phyloP scores from a whole-genome alignment of 1,140 invertebrate species.

The Orchestia grillus region DNA sequence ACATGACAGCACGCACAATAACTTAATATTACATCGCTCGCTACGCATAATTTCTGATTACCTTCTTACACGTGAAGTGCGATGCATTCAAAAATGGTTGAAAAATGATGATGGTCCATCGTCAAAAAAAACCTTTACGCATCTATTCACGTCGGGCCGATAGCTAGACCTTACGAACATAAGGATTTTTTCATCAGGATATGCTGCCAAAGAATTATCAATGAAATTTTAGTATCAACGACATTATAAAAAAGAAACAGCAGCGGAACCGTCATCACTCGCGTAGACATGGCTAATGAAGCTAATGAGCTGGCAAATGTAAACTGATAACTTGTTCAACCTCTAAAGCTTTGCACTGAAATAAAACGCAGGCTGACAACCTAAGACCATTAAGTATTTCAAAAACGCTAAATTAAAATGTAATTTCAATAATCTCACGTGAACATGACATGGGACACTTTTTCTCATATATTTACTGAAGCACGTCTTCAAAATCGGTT shows the following conservation, averaged over 20 bases:
- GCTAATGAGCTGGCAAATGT: neutral
- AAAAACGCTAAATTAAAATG: neutral
- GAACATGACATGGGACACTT: too few species aligned
- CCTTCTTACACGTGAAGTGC: too few species aligned
- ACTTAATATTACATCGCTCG: neutral
- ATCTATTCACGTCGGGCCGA: too few species aligned
- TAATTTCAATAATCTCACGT: neutral
- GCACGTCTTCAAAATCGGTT: too few species aligned
- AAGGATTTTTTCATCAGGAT: neutral
- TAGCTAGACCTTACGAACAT: too few species aligned
- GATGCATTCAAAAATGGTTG: too few species aligned
- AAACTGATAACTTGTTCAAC: neutral
- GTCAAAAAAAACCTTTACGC: too few species aligned
- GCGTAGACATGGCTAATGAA: neutral
- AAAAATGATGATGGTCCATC: too few species aligned
- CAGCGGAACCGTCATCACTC: neutral
- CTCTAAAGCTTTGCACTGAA: neutral
- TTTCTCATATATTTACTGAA: too few species aligned
- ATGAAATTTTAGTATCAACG: neutral
- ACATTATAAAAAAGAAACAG: neutral
- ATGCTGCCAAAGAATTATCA: neutral
- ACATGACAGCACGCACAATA: neutral
- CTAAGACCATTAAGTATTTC: neutral
- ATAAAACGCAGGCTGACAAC: neutral
- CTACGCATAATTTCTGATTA: too few species aligned